A percentile compares a stretch with the other conserved stretches of the same genome.
Conservation (phyloP, 1,140 invertebrate species). For the Vanessa atalanta region DNA sequence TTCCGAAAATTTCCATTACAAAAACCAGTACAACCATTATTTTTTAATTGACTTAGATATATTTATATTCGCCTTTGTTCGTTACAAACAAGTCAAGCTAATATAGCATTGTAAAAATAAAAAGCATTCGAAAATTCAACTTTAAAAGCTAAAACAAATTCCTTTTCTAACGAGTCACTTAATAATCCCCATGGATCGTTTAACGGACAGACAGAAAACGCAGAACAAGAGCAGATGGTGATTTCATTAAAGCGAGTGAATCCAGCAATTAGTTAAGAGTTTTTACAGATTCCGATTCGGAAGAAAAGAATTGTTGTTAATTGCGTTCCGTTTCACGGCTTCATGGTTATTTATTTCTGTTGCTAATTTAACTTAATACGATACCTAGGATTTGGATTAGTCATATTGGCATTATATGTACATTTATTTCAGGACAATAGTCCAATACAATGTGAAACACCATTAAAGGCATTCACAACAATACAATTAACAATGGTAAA, state of each 20-base stretch:
- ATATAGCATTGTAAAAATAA: neutral
- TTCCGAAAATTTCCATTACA: no score
- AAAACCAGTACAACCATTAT: no score
- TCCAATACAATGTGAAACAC: no score
- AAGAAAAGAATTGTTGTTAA: slow-evolving; percentile 8
- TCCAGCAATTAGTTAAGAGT: slow-evolving; percentile 30
- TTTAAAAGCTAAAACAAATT: neutral
- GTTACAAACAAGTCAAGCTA: no score
- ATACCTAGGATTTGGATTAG: no score
- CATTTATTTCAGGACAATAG: no score
- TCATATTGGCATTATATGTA: no score
- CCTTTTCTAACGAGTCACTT: slow-evolving; percentile 16
- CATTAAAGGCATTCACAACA: no score
- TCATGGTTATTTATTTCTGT: neutral
- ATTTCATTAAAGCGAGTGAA: slow-evolving; percentile 31
- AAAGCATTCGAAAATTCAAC: neutral
- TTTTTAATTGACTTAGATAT: no score
- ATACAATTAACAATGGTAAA: no score
- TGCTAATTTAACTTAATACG: no score
- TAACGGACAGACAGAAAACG: slow-evolving; percentile 28
- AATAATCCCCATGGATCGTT: slow-evolving; percentile 17
- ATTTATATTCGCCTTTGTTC: no score
- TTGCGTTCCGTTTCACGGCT: slow-evolving; percentile 12
- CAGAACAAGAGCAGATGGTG: slow-evolving; percentile 21
- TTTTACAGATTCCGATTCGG: slow-evolving; percentile 12